These are phyloP conservation scores for Pachycephala philippinensis DNA, from an alignment of 2,113 vertebrate species.

Conservation along the genomic window DNA sequence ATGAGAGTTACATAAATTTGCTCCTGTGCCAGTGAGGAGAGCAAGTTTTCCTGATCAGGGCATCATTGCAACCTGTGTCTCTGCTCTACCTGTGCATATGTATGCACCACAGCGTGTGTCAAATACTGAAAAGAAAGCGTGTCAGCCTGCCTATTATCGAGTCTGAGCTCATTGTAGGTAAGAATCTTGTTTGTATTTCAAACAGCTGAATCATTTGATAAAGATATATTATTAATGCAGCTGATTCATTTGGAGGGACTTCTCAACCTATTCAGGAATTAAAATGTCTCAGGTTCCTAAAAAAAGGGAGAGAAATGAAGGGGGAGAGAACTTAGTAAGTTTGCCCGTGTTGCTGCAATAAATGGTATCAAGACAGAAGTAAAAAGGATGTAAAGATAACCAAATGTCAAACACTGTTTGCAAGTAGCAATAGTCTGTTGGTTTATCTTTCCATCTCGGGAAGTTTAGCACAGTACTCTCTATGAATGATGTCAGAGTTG, in stretches of 20 bases:
- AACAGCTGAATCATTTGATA: not conserved
- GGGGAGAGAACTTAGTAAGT: not conserved
- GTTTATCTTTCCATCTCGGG: not conserved
- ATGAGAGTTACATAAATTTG: not conserved
- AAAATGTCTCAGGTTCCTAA: not conserved
- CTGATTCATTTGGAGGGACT: not conserved
- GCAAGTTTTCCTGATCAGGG: not conserved
- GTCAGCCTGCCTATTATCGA: not conserved
- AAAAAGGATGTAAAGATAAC: not conserved
- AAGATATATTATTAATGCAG: constrained; percentile 4
- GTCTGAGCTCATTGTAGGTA: not conserved
- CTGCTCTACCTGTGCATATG: not conserved
- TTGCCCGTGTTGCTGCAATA: not conserved
- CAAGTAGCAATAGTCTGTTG: not conserved
- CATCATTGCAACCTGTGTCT: not conserved
- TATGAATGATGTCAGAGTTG: not conserved
- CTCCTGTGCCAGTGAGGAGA: not conserved
- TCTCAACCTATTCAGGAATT: not conserved
- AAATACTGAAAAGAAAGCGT: not conserved
- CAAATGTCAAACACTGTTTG: not conserved
- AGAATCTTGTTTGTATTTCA: not conserved
- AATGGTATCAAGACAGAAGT: not conserved
- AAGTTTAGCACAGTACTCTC: not conserved
- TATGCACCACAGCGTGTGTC: not conserved
- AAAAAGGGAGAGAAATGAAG: not conserved